Percentiles rank a stretch among this genome's conserved stretches.
These are phyloP conservation scores for Eospalax fontanierii DNA, from an alignment of 2,797 vertebrate species.

Conservation along the genomic window DNA sequence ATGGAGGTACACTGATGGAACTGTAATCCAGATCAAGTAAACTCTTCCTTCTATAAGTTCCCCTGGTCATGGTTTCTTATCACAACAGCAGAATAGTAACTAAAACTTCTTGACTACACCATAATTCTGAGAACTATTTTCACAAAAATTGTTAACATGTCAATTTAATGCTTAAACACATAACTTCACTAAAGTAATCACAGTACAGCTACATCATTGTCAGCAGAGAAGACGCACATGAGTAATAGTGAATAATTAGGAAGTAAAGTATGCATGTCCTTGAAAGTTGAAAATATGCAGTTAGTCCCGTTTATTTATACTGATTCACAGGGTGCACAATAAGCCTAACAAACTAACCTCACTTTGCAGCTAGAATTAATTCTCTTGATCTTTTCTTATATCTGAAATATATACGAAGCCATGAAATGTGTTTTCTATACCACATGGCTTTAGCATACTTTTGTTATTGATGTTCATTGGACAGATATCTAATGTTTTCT, in stretches of 20 bases:
- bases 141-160: neutral
- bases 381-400: neutral
- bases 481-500: neutral
- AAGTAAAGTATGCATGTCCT: conserved; percentile 17
- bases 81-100: neutral
- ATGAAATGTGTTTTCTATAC: neutral
- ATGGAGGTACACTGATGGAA: neutral
- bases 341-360: neutral
- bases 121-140: neutral
- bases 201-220: conserved; percentile 25
- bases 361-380: neutral
- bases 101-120: neutral
- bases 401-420: neutral
- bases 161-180: neutral
- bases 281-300: neutral
- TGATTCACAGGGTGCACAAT: neutral
- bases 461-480: neutral
- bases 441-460: neutral
- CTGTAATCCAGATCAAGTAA: too few relatives aligned
- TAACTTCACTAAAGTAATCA: conserved; percentile 55
- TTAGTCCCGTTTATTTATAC: neutral
- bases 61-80: too few relatives aligned
- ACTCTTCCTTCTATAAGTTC: too few relatives aligned
- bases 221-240: conserved; percentile 41
- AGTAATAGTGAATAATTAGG: conserved; percentile 47